These are phyloP conservation scores for Platynereis dumerilii DNA, from an alignment of 2,888 invertebrate genomes.

Conservation along the genomic window DNA sequence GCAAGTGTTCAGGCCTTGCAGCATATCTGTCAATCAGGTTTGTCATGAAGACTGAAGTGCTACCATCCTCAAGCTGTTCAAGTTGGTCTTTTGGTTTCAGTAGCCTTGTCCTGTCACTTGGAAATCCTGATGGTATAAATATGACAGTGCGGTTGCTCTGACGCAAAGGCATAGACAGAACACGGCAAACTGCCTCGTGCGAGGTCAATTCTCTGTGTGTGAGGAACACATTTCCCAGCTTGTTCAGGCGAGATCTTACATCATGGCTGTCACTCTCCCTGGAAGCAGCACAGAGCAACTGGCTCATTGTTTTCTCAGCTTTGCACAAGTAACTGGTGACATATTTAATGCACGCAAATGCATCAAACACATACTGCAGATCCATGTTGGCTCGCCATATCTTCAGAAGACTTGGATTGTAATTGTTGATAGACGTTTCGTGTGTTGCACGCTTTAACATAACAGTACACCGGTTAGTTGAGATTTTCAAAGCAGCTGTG, in stretches of 20 bases:
- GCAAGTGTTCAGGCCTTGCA: slow-evolving; percentile 41
- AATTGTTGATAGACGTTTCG: slow-evolving; percentile 42
- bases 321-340: slow-evolving; percentile 41
- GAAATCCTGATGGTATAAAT: slow-evolving; percentile 38
- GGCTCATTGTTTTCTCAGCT: slow-evolving; percentile 24
- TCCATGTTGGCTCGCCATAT: slow-evolving; percentile 56
- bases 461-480: slow-evolving; percentile 27
- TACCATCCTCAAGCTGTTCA: slow-evolving; percentile 32
- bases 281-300: slow-evolving; percentile 34
- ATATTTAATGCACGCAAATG: slow-evolving; percentile 54
- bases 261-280: slow-evolving; percentile 41
- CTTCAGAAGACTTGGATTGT: slow-evolving; percentile 41
- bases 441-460: slow-evolving; percentile 37
- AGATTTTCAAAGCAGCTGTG: slow-evolving; percentile 7
- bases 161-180: slow-evolving; percentile 38
- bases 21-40: slow-evolving; percentile 47
- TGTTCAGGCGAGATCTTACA: slow-evolving; percentile 35
- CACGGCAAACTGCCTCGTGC: slow-evolving; percentile 40
- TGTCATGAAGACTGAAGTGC: slow-evolving; percentile 30
- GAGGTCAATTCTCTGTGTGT: slow-evolving; percentile 40
- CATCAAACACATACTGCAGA: slow-evolving; percentile 55
- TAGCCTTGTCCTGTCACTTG: slow-evolving; percentile 42
- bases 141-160: slow-evolving; percentile 29
- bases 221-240: slow-evolving; percentile 35
- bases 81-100: slow-evolving; percentile 41